Evolutionary conservation across 2,888 invertebrate species (phyloP), one percentile per base, ranked within the genome.

Genomic region (Tromatobia lineatoria): DNA sequence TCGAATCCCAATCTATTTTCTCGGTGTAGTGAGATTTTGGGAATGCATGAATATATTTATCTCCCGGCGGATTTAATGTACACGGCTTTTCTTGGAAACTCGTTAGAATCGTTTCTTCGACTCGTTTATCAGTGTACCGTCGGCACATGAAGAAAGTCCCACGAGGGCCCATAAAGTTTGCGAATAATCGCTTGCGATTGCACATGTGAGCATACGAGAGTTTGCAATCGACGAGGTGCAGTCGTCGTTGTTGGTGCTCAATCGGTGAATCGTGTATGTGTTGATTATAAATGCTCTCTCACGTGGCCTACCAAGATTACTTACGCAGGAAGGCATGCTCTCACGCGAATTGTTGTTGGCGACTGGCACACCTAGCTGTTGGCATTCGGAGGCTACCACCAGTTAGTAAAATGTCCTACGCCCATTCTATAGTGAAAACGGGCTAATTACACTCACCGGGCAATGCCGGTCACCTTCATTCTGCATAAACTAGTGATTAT

Each of bases 231-330:
- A 78, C 67, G 25, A 20, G 57, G 25, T n/a, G 47, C 18, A 38
- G 59, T 80, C 59, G 59, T 70, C 42, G 20, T 77, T 67, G 71
- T 57, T 61, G n/a, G n/a, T n/a, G 42, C 15, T 52, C 69, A 50
- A 45, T 70, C 64, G 54, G 29, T 34, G 23, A 61, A 45, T 13
- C 11, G 50, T 50, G 70, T 59, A 47, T 34, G 47, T 66, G 54
- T 66, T 76, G 75, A 80, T 83, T 76, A 66, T 83, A 76, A 80
- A 83, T 80, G 70, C 74, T 47, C 50, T 25, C 59, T 47, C 69
- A 20, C 45, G 54, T 29, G 54, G 67, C n/a, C 20, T 34, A 13
- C 45, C 29, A n/a, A 69, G 67, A 77, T 78, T 78, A 70, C 38
- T 29, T 50, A 70, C 61, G 23, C 70, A 38, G 54, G 10, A 34